Evolutionary conservation across 1,140 invertebrate genomes (phyloP), one percentile per base, ranked within the genome.

Genomic region (Drosophila kanapiae): DNA sequence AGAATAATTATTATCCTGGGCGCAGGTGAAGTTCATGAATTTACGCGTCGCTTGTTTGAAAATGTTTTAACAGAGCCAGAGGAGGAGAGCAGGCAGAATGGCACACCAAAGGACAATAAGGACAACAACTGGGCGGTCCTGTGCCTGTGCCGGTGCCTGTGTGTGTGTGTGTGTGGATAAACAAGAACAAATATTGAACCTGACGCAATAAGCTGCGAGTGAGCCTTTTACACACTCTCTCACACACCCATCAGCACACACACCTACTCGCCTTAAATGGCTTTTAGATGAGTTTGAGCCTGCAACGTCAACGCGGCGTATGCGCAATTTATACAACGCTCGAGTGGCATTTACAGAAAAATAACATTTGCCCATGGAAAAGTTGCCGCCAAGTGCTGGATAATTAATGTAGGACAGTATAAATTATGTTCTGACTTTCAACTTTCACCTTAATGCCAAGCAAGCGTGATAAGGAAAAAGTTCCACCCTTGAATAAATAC

Each of bases 181-280:
- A 80, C 71, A 83, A 57, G 80, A 71, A 78, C 84, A 88, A 87
- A 87, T 88, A 87, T 87, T 87, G 80, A 90, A 75, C 75, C 77
- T 84, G 64, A 81, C 84, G 84, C 84, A 88, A 84, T 80, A 84
- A 78, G 75, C 77, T 75, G 68, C 58, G 45, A 63, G 48, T 51
- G 43, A 62, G 35, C 67, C 76, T 40, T 43, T 43, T 5, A 27
- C 33, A 47, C 42, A 40, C 27, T 27, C n/a, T 10, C 33, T 31
- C 40, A 29, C 16, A 67, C 56, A 71, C 57, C 69, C 43, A 70
- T 45, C 56, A 68, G 56, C 67, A 77, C 18, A 18, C 40, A 69
- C 54, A 69, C 70, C 63, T 53, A 67, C 53, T 53, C 78, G 74
- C 69, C 75, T 85, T 88, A 90, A 88, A 85, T 82, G 81, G 63